Base-by-base conservation (phyloP, 2,797 vertebrate genomes). In the Dryobates pubescens region DNA sequence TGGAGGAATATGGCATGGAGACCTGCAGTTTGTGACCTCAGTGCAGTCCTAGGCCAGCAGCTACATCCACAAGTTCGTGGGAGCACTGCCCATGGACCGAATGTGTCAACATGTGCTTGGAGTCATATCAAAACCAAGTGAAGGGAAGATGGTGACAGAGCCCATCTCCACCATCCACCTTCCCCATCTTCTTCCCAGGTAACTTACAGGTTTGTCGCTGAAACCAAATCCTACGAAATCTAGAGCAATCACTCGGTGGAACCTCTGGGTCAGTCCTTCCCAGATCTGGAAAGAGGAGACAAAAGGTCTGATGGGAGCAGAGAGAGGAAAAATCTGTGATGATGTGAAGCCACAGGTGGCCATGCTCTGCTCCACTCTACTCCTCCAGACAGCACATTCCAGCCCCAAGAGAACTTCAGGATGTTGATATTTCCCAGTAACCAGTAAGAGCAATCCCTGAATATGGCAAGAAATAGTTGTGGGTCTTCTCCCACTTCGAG, bases 141-240 rank as follows among this genome's bases (percentile, higher is more conserved):
- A 65, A n/a, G 30, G 13, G 16, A 51, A 77, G 20, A 17, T 0
- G 2, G 15, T 59, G 69, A 70, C 36, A 49, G 32, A 59, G 45
- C 15, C 2, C 0, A n/a, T 59, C 30, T 20, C 63, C 59, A 67
- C 38, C 51, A 65, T 1, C 1, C 32, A 51, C 41, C 26, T 45
- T 45, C 27, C 32, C 36, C 4, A 19, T 9, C 38, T 17, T 51
- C 17, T 7, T 56, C 7, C 7, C 13, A 3, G 17, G 57, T 15
- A 30, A 96, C 98, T 98, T 90, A 99, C 99, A 9, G 99, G 99
- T 89, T 99, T 99, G 96, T 99, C 99, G 14, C 99, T 99, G 97
- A 99, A 99, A 92, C 99, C 99, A 27, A 99, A 99, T 19, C 99
- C 99, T 1, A 99, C 94, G 69, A 99, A 99, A 96, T 99, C 99